phyloP scores from a whole-genome alignment of 2,888 invertebrate species.

The Drosophila nr. perissopoda region DNA sequence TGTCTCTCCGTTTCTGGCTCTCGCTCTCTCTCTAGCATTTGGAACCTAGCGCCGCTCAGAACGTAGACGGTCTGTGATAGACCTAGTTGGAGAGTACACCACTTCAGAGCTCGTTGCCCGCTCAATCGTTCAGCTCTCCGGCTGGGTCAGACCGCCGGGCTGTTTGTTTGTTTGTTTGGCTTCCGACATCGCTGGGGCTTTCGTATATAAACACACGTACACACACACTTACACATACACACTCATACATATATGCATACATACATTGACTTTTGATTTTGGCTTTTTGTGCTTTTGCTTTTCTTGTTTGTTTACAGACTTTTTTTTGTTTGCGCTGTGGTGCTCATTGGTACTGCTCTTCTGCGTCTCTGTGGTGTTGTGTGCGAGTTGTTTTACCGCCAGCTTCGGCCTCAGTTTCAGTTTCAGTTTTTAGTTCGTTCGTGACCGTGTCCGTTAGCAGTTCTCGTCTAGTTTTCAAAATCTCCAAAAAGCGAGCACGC shows the following conservation, averaged over 20 bases:
- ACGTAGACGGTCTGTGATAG: constrained; percentile 13
- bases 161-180: constrained; percentile 67
- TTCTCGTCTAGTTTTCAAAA: constrained; percentile 35
- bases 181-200: constrained; percentile 56
- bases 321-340: constrained; percentile 59
- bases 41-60: constrained; percentile 27
- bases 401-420: constrained; percentile 44
- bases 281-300: constrained; percentile 55
- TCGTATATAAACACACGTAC: constrained; percentile 24
- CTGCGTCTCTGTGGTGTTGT: constrained; percentile 15
- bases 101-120: constrained; percentile 36
- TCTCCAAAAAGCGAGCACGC: constrained; percentile 16
- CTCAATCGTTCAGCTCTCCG: constrained; percentile 33
- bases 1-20: not conserved
- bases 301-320: constrained; percentile 62
- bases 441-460: constrained; percentile 76
- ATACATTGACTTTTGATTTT: constrained; percentile 57
- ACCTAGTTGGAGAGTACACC: constrained; percentile 37
- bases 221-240: constrained; percentile 6
- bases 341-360: constrained; percentile 18
- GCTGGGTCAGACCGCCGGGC: constrained; percentile 54
- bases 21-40: constrained; percentile 14
- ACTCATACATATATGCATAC: not conserved
- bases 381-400: constrained; percentile 16
- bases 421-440: constrained; percentile 73